Base-by-base conservation (phyloP, 2,113 vertebrate genomes). In the Plecturocebus donacophilus region DNA sequence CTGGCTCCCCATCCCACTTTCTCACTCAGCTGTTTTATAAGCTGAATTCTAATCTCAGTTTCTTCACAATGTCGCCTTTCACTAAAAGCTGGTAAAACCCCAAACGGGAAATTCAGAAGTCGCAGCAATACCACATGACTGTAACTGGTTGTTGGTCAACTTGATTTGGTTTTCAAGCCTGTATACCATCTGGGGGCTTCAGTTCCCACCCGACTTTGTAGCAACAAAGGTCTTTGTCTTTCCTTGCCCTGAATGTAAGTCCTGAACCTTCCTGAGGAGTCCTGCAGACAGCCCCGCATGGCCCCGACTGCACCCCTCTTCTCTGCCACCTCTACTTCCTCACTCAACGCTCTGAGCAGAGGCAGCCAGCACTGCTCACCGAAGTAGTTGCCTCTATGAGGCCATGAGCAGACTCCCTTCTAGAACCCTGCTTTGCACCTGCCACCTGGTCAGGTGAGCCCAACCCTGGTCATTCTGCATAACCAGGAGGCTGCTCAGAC, bases 61-160 rank as follows among this genome's bases (percentile, higher is more conserved):
- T 88, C 96, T 97, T 87, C 95, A 98, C 96, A 98, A 98, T 97
- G 97, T 97, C 14, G 75, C 90, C 97, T 98, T 98, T 98, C 95
- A 98, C 45, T 56, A 79, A 95, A 94, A 90, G 90, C 96, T 98
- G 96, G 96, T 98, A 98, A 98, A 97, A 97, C 68, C 84, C 95
- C 92, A 82, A 91, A 96, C 7, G 73, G 96, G 95, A 97, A 97
- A 97, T 82, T 93, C 82, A 92, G 95, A 84, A 94, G 97, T 77
- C 17, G 56, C 19, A 79, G 87, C 52, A n/a, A 95, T 68, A 81
- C 77, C 98, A 97, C 19, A 49, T 97, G 96, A 95, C 94, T 77
- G 54, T 77, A 94, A 90, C 79, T n/a, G 27, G 87, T 79, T 96
- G 94, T 21, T 92, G 92, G 96, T 94, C 93, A 91, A 68, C 94